These are phyloP conservation scores for Ceratina japonica DNA, from an alignment of 1,140 invertebrate species.

Conservation along the genomic window DNA sequence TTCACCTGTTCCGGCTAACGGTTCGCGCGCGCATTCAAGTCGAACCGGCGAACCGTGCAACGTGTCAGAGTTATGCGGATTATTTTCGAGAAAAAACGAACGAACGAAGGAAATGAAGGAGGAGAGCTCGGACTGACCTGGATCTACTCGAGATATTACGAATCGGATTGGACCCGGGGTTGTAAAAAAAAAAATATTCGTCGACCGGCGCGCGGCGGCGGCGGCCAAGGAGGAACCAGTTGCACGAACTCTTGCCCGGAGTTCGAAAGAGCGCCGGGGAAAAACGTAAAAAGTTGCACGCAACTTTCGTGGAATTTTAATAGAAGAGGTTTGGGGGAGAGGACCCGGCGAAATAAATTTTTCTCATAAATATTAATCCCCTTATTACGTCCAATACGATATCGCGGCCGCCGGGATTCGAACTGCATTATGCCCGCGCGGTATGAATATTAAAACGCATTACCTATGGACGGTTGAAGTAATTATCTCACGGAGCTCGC, in stretches of 20 bases:
- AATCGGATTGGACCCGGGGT: background rate
- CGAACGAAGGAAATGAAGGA: background rate
- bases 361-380: no score
- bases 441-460: no score
- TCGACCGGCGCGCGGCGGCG: no score
- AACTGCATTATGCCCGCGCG: no score
- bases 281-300: background rate
- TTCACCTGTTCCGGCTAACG: constrained; percentile 18
- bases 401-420: no score
- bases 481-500: no score
- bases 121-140: background rate
- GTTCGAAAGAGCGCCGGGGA: background rate
- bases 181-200: constrained; percentile 6
- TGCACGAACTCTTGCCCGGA: background rate
- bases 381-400: no score
- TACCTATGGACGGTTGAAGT: no score
- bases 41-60: background rate
- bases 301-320: constrained; percentile 9
- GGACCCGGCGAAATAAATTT: no score
- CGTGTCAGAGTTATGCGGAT: constrained; percentile 4
- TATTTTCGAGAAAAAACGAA: constrained; percentile 3
- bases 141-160: background rate
- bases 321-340: background rate
- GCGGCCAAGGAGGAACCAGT: background rate
- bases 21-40: background rate